phyloP scores from a whole-genome alignment of 2,888 invertebrate genomes.

The Hyalella azteca region DNA sequence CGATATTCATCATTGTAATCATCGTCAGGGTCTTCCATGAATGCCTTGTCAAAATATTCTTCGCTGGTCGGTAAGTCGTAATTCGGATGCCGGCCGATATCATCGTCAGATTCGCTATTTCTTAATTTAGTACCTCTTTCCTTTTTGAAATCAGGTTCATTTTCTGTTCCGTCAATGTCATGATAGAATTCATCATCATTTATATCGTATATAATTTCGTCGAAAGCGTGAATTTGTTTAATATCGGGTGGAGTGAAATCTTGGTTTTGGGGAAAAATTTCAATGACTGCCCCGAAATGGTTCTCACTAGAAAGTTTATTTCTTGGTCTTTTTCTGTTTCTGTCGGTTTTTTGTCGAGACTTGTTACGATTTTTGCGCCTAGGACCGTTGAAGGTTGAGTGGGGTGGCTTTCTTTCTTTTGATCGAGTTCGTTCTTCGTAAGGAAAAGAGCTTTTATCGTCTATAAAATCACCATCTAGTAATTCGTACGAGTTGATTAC shows the following conservation, averaged over 20 bases:
- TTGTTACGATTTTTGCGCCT: neutral
- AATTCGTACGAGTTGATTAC: neutral
- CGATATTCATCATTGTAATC: neutral
- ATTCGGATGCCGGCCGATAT: neutral
- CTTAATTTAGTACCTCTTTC: neutral
- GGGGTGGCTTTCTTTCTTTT: neutral
- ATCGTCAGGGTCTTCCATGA: neutral
- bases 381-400: neutral
- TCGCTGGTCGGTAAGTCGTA: neutral
- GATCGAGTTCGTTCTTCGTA: neutral
- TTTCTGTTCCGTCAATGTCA: neutral
- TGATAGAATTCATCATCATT: neutral
- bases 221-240: neutral
- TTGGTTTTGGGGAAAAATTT: neutral
- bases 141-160: neutral
- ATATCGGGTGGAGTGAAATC: neutral
- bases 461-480: neutral
- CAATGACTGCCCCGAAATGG: constrained; percentile 6
- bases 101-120: neutral
- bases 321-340: neutral
- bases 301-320: neutral
- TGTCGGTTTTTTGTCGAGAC: neutral
- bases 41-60: neutral
- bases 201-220: neutral
- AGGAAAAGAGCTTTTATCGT: neutral